Evolutionary conservation across 2,888 invertebrate genomes (phyloP).

Genomic region (Clostera curtula): DNA sequence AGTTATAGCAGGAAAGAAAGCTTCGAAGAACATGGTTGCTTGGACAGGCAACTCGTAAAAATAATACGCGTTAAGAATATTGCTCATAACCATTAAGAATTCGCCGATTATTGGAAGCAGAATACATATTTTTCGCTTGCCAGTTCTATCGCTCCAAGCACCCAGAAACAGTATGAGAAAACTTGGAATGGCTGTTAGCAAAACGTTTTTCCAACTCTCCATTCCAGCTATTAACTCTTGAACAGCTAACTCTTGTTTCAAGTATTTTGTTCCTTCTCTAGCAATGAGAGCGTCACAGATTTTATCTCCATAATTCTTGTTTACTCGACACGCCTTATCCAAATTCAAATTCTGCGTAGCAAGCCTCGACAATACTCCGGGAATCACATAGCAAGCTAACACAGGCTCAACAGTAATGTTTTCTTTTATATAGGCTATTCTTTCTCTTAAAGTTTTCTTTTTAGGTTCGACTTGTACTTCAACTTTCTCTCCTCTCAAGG

Average conservation of each 20-base stretch:
- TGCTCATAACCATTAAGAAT: slow-evolving; percentile 58
- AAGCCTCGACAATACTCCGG: slow-evolving; percentile 78
- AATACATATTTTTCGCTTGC: slow-evolving; percentile 73
- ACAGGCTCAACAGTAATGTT: slow-evolving; percentile 81
- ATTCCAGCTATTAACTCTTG: slow-evolving; percentile 72
- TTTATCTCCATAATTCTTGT: slow-evolving; percentile 78
- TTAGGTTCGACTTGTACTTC: slow-evolving; percentile 21
- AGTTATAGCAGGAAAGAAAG: slow-evolving; percentile 66
- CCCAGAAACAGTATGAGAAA: slow-evolving; percentile 73
- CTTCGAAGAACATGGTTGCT: slow-evolving; percentile 66
- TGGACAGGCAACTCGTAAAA: slow-evolving; percentile 71
- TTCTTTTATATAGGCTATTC: slow-evolving; percentile 57
- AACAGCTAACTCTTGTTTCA: slow-evolving; percentile 75
- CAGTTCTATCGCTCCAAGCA: slow-evolving; percentile 76
- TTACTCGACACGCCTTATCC: slow-evolving; percentile 89
- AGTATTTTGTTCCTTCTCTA: slow-evolving; percentile 79
- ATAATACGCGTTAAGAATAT: slow-evolving; percentile 68
- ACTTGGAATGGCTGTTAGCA: slow-evolving; percentile 71
- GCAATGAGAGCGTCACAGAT: slow-evolving; percentile 84
- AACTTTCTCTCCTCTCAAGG: slow-evolving; percentile 32
- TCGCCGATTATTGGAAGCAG: slow-evolving; percentile 73
- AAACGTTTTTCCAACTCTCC: slow-evolving; percentile 70
- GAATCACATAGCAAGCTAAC: slow-evolving; percentile 77
- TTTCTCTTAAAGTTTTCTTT: slow-evolving; percentile 54
- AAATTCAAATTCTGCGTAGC: slow-evolving; percentile 89